Conservation (phyloP, 2,888 invertebrate species). For the Clostera curtula region DNA sequence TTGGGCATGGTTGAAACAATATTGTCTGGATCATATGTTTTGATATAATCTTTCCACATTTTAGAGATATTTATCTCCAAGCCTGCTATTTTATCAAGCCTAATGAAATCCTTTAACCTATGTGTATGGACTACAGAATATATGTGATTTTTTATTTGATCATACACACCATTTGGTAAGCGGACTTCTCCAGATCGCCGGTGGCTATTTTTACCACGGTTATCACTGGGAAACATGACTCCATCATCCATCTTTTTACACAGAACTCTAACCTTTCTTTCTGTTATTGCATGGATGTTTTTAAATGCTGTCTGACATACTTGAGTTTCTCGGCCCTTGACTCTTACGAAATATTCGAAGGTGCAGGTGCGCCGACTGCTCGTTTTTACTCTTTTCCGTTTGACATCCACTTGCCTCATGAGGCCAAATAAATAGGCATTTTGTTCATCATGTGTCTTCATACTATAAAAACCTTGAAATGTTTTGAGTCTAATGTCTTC, state of each 20-base stretch:
- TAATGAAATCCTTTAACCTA: slow-evolving; percentile 66
- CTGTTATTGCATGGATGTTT: slow-evolving; percentile 74
- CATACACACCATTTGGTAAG: slow-evolving; percentile 61
- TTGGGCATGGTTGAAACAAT: slow-evolving; percentile 65
- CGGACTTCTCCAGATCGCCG: slow-evolving; percentile 67
- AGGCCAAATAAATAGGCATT: slow-evolving; percentile 75
- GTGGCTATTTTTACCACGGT: slow-evolving; percentile 71
- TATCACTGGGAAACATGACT: slow-evolving; percentile 74
- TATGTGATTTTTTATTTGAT: slow-evolving; percentile 72
- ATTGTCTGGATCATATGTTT: slow-evolving; percentile 69
- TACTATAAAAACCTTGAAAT: slow-evolving; percentile 72
- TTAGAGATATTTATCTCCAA: slow-evolving; percentile 74
- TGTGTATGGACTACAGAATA: slow-evolving; percentile 71
- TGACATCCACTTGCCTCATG: slow-evolving; percentile 74
- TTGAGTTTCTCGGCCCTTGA: slow-evolving; percentile 72
- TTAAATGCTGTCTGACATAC: slow-evolving; percentile 75
- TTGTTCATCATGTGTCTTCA: slow-evolving; percentile 75
- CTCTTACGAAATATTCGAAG: slow-evolving; percentile 73
- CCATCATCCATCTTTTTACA: slow-evolving; percentile 77
- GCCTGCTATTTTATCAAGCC: slow-evolving; percentile 70
- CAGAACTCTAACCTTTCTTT: slow-evolving; percentile 71
- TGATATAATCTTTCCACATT: slow-evolving; percentile 76
- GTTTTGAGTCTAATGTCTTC: slow-evolving; percentile 66
- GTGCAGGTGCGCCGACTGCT: slow-evolving; percentile 72
- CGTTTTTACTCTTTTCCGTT: slow-evolving; percentile 70